Evolutionary conservation across 2,797 vertebrate species (phyloP), one percentile per base, ranked within the genome.

Genomic region (Loriculus beryllinus): DNA sequence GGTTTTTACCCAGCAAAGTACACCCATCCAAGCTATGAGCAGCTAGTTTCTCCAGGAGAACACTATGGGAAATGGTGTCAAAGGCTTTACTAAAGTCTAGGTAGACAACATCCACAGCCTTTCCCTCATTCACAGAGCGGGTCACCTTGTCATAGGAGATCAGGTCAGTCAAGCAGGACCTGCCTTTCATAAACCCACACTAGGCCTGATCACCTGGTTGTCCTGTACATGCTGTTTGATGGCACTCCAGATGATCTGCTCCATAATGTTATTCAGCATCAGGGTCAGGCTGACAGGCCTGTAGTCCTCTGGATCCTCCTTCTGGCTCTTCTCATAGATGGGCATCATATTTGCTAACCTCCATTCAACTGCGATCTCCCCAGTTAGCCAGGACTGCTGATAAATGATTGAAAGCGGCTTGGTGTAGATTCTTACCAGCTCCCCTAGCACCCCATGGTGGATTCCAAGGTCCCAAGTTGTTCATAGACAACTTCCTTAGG

Each of bases 191-290:
- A 35, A 84, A 28, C 8, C 25, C 22, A 40, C 33, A 26, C 54
- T 82, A 21, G 18, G 17, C 7, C 5, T 39, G 39, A 51, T 89
- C 16, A 21, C 43, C 35, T 18, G 7, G 37, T 5, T 51, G 57
- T 39, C 60, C 20, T 23, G 40, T n/a, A 40, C 0, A 0, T 71
- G 39, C 49, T 71, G 28, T 0, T 0, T 31, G 45, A 47, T 35
- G 31, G 12, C 39, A 47, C 60, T 28, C 26, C 59, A n/a, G 59
- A 42, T 31, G 13, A 29, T 42, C 67, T 52, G 21, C 39, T 40
- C 52, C 33, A 14, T n/a, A 40, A n/a, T 20, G 14, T 20, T 35
- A 22, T 29, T 8, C 39, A 39, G 51, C 51, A 47, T 26, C n/a
- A 33, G 45, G 45, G 31, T 47, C 51, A 59, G 39, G 25, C 15